These are phyloP conservation scores for Oophaga sylvatica DNA, from an alignment of 2,797 vertebrate species.

Conservation along the genomic window DNA sequence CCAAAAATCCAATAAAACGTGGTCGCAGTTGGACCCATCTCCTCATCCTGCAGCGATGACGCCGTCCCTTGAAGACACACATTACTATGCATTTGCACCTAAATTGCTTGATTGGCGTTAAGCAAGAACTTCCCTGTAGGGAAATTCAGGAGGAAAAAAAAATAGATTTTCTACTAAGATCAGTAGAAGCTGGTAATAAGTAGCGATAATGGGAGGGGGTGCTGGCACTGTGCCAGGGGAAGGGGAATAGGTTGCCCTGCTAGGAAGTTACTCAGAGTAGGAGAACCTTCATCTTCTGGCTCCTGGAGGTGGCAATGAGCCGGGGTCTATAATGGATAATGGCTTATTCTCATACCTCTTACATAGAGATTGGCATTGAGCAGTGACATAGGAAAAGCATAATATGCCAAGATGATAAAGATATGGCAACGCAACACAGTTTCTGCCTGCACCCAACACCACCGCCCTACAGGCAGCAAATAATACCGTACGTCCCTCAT, in stretches of 20 bases:
- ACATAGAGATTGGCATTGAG: background rate
- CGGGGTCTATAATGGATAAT: background rate
- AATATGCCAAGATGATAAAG: background rate
- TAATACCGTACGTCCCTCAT: background rate
- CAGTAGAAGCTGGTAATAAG: slow-evolving; percentile 11
- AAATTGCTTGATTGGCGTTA: background rate
- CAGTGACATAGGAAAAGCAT: background rate
- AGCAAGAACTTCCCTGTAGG: slow-evolving; percentile 17
- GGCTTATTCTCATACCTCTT: background rate
- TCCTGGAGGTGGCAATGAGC: background rate
- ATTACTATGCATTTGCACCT: background rate
- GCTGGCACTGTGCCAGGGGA: slow-evolving; percentile 10
- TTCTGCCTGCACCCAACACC: background rate
- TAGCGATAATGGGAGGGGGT: background rate
- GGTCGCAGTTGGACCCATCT: background rate
- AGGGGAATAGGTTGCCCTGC: slow-evolving; percentile 20
- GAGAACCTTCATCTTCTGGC: background rate
- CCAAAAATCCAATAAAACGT: slow-evolving; percentile 2
- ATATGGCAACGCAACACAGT: background rate
- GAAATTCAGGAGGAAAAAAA: background rate
- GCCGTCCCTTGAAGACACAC: background rate
- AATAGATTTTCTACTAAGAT: background rate
- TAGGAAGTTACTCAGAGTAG: background rate
- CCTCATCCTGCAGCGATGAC: background rate
- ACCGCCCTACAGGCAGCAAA: slow-evolving; percentile 21